phyloP scores from a whole-genome alignment of 2,888 invertebrate genomes.

The Adineta ricciae region DNA sequence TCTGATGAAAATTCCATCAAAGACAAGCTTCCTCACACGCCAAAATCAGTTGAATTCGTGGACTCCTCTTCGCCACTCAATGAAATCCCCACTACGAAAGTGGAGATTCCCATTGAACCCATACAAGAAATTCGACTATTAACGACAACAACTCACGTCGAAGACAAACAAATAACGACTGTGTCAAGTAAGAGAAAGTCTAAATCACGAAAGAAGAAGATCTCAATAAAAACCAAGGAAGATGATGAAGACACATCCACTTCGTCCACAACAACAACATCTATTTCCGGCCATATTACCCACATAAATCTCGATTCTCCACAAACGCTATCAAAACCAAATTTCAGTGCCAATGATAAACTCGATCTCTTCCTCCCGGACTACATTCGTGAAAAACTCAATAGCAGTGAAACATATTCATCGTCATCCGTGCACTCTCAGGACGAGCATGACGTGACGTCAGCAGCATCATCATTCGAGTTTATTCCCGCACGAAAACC shows the following conservation, averaged over 20 bases:
- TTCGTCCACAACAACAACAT: neutral
- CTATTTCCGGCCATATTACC: neutral
- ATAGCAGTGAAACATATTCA: neutral
- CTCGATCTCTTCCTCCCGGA: neutral
- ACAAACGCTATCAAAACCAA: neutral
- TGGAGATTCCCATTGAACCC: too few species aligned
- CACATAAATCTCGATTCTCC: neutral
- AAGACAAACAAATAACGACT: neutral
- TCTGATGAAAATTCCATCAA: too few species aligned
- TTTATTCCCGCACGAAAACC: neutral
- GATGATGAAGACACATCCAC: neutral
- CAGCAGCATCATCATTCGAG: neutral
- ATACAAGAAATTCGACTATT: too few species aligned
- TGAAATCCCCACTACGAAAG: too few species aligned
- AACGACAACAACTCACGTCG: too few species aligned
- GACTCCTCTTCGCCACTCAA: too few species aligned
- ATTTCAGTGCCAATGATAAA: neutral
- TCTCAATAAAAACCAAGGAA: neutral
- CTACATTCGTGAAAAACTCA: neutral
- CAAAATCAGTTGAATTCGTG: too few species aligned
- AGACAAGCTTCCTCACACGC: too few species aligned
- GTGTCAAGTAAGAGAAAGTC: neutral
- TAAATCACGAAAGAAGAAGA: neutral
- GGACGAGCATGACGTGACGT: neutral
- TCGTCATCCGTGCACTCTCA: neutral